phyloP scores from a whole-genome alignment of 2,113 vertebrate genomes.

The Petroica traversi region DNA sequence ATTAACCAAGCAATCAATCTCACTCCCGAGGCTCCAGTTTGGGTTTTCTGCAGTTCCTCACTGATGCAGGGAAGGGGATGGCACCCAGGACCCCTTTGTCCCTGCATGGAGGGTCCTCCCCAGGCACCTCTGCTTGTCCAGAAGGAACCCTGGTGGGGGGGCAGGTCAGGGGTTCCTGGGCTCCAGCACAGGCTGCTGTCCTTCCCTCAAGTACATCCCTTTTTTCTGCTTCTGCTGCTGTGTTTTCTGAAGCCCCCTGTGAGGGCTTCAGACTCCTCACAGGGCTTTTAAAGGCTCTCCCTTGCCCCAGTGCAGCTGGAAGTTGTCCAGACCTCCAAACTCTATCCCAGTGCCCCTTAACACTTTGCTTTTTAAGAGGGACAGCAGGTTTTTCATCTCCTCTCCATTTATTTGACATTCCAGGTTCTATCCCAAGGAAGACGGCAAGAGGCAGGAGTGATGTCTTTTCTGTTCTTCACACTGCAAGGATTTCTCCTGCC shows the following conservation, averaged over 20 bases:
- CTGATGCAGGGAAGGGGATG: background rate
- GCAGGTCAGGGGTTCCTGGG: rapidly evolving
- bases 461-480: background rate
- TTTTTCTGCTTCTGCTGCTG: background rate
- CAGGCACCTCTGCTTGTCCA: background rate
- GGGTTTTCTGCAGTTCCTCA: background rate
- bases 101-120: rapidly evolving
- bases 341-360: rapidly evolving
- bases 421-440: background rate
- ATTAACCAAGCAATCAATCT: constrained; percentile 39
- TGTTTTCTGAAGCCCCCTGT: no score
- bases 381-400: background rate
- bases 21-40: background rate
- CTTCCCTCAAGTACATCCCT: background rate
- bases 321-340: background rate
- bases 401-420: background rate
- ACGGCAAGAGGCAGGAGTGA: background rate
- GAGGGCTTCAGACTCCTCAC: background rate
- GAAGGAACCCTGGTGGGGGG: background rate
- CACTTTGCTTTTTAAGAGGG: rapidly evolving
- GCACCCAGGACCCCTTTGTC: background rate
- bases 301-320: background rate
- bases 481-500: background rate
- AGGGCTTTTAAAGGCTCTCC: rapidly evolving
- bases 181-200: background rate